Percentiles rank a stretch among this genome's conserved stretches.
Conservation (phyloP, 2,888 invertebrate genomes). For the Drosophila austrosaltans region DNA sequence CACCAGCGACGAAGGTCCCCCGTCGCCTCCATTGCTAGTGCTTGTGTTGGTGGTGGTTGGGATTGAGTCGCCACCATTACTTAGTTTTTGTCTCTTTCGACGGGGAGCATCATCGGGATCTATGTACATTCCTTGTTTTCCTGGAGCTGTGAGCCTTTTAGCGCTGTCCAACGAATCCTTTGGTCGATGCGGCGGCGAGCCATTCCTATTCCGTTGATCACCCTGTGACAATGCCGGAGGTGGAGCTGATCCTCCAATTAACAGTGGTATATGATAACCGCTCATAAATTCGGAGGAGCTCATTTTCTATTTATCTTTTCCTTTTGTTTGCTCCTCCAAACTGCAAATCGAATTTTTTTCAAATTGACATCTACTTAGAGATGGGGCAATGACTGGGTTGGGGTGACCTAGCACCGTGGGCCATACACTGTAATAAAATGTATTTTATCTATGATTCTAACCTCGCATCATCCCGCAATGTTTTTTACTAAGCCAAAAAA, state of each 20-base stretch:
- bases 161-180: background rate
- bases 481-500: background rate
- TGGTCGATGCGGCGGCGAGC: background rate
- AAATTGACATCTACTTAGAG: constrained; percentile 4
- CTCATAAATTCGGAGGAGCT: constrained; percentile 29
- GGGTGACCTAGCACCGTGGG: constrained; percentile 5
- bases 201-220: background rate
- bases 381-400: background rate
- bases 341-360: constrained; percentile 9
- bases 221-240: background rate
- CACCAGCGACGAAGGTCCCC: background rate
- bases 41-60: background rate
- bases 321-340: background rate
- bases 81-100: constrained; percentile 33
- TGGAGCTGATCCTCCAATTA: constrained; percentile 6
- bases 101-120: constrained; percentile 18
- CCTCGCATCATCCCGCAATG: too few relatives aligned
- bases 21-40: background rate
- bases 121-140: background rate
- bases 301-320: constrained; percentile 64
- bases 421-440: background rate
- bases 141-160: constrained; percentile 27
- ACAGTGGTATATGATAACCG: constrained; percentile 33
- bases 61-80: constrained; percentile 8
- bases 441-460: background rate